Conservation (phyloP, 2,888 invertebrate species). For the Eupithecia inturbata region DNA sequence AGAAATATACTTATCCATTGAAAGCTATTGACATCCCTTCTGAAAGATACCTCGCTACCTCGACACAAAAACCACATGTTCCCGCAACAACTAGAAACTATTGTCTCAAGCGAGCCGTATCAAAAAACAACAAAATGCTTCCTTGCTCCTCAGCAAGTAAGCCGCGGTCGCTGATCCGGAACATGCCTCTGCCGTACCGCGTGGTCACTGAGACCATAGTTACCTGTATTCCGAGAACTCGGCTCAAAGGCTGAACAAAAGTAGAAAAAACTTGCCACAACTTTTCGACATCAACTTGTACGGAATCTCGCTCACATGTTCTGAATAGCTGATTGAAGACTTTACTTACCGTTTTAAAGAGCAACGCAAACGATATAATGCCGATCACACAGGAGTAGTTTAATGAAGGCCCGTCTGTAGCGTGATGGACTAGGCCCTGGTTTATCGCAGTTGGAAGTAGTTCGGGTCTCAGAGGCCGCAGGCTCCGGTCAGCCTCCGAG, state of each 20-base stretch:
- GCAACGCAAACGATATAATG: background rate
- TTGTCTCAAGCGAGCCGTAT: background rate
- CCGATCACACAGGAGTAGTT: background rate
- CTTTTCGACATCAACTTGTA: conserved; percentile 20
- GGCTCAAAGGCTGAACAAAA: conserved; percentile 20
- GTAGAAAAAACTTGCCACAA: conserved; percentile 25
- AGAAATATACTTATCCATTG: background rate
- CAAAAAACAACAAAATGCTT: conserved; percentile 21
- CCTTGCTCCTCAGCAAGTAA: conserved; percentile 2
- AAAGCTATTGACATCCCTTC: background rate
- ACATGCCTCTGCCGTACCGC: background rate
- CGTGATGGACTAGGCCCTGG: background rate
- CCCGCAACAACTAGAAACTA: background rate
- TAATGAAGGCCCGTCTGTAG: background rate
- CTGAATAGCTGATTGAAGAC: conserved; percentile 23
- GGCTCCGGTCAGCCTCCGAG: conserved; percentile 1
- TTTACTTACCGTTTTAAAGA: background rate
- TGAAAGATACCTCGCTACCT: background rate
- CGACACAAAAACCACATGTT: background rate
- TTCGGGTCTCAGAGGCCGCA: conserved; percentile 12
- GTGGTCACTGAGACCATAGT: conserved; percentile 28
- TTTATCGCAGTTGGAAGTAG: conserved; percentile 3
- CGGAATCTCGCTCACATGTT: conserved; percentile 15
- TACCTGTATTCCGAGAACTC: conserved; percentile 24
- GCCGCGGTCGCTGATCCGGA: background rate